A percentile compares a stretch with the other conserved stretches of the same genome.
These are phyloP conservation scores for Syrista parreyssii DNA, from an alignment of 2,888 invertebrate species.

Conservation along the genomic window DNA sequence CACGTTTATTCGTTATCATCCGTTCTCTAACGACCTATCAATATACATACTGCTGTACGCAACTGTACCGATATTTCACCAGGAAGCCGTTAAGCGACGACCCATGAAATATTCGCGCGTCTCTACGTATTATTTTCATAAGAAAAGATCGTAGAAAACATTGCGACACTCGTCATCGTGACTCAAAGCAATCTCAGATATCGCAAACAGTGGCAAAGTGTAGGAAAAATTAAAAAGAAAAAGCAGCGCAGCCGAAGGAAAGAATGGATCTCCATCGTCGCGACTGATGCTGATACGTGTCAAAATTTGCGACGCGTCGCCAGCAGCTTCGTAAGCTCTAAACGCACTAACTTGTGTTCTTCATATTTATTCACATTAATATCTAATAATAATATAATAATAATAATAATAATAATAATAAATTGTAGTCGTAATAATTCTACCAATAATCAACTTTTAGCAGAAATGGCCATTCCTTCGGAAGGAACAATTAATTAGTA, in stretches of 20 bases:
- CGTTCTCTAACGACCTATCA: not conserved
- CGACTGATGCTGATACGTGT: no score
- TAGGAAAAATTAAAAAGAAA: not conserved
- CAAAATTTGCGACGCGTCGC: constrained; percentile 19
- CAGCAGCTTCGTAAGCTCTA: constrained; percentile 19
- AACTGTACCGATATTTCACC: not conserved
- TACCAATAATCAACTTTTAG: constrained; percentile 55
- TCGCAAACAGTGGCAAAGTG: not conserved
- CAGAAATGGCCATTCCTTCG: constrained; percentile 43
- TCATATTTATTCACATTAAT: constrained; percentile 42
- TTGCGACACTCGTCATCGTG: not conserved
- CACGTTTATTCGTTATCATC: not conserved
- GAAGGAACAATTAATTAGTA: constrained; percentile 45
- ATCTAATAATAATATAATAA: constrained; percentile 35
- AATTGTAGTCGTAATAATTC: constrained; percentile 21
- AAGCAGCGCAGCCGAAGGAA: no score
- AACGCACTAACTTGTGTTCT: constrained; percentile 34
- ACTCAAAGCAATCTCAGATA: not conserved
- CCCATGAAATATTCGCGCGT: not conserved
- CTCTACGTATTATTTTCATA: not conserved
- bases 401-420: constrained; percentile 29
- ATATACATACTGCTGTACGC: not conserved
- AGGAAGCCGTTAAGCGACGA: not conserved
- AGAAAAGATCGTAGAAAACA: not conserved
- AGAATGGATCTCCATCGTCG: no score